Percentiles rank a stretch among this genome's conserved stretches.
Conservation (phyloP, 2,888 invertebrate genomes). For the Trissoscelio sp. region DNA sequence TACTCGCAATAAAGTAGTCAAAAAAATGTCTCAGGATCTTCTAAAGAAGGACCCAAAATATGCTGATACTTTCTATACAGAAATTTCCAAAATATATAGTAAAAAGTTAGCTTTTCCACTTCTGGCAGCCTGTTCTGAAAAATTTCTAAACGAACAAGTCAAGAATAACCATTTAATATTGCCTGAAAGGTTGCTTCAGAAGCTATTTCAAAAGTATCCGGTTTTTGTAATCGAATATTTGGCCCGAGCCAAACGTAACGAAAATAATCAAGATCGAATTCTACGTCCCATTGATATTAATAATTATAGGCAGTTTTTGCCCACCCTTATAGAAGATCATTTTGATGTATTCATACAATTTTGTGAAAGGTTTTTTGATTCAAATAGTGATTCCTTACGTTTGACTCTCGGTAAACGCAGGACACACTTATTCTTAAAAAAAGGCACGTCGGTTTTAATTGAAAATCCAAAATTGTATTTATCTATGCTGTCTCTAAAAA, state of each 20-base stretch:
- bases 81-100: conserved; percentile 20
- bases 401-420: conserved; percentile 58
- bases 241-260: neutral
- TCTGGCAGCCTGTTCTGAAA: conserved; percentile 33
- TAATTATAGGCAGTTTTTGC: conserved; percentile 69
- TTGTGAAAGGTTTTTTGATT: neutral
- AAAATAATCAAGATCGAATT: neutral
- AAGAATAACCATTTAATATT: neutral
- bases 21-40: conserved; percentile 72
- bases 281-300: neutral
- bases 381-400: neutral
- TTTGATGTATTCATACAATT: conserved; percentile 62
- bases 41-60: conserved; percentile 62
- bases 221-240: conserved; percentile 25
- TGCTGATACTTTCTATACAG: conserved; percentile 65
- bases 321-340: conserved; percentile 73
- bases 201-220: conserved; percentile 19
- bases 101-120: conserved; percentile 12
- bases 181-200: neutral
- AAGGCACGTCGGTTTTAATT: neutral
- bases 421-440: conserved; percentile 24
- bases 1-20: conserved; percentile 75
- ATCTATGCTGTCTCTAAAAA: neutral
- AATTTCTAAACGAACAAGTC: conserved; percentile 13
- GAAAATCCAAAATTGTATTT: conserved; percentile 11